Evolutionary conservation across 2,113 vertebrate species (phyloP), one percentile per base, ranked within the genome.

Genomic region (Lamprologus lemairii): DNA sequence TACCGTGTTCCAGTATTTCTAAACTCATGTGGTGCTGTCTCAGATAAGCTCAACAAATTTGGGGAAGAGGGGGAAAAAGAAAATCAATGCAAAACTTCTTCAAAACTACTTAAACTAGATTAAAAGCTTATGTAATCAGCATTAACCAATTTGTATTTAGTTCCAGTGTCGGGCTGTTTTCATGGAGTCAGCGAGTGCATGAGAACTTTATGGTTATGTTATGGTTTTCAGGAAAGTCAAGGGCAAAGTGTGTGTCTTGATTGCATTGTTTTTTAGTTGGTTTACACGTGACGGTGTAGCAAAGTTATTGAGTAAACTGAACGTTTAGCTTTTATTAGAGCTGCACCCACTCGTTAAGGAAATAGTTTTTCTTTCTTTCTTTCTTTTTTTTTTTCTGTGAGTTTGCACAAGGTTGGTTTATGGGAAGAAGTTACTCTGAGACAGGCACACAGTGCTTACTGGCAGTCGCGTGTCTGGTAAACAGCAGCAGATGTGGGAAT

Each of bases 401-500:
- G 73, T 91, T 92, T 91, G 84, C 83, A 71, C 58, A 84, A 86
- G 16, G 9, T 40, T 8, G 6, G 60, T 88, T 93, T 47, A 81
- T 84, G 55, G 84, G 55, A 86, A 89, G 47, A 81, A 42, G 47
- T 85, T 73, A 23, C 31, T 19, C 82, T 19, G 40, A 73, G 12
- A 68, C 85, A 60, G 55, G 54, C 86, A 63, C 51, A 73, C 53
- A 49, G 21, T 42, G 47, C 13, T 9, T 55, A 47, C 81, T 86
- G 31, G 75, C 80, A 88, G 33, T 49, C 85, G 17, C 4, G 16
- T 90, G 80, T 84, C 82, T 51, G 11, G n/a, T 90, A 92, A 93
- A 87, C 28, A 35, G 45, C 78, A 83, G 45, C 87, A 92, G 88
- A 87, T 92, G 87, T 89, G 51, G 33, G 80, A 86, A 63, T 40